Conservation (phyloP, 2,888 invertebrate genomes). For the Drosophila helvetica region DNA sequence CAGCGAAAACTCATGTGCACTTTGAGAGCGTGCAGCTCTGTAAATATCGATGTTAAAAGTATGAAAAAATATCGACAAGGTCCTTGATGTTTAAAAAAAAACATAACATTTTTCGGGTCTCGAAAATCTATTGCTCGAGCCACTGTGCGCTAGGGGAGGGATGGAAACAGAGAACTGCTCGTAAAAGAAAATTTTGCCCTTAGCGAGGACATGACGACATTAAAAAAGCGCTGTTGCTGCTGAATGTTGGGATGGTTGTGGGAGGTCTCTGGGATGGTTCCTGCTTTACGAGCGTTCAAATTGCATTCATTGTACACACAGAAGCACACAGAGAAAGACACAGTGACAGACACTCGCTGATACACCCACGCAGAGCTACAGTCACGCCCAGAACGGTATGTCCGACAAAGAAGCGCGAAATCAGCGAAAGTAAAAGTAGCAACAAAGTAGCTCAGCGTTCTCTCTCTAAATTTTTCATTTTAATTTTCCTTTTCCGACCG, state of each 20-base stretch:
- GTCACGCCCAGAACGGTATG: neutral
- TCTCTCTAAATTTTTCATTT: neutral
- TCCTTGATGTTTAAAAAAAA: no score
- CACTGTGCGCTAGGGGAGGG: neutral
- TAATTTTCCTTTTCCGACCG: neutral
- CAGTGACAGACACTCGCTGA: neutral
- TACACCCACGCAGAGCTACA: neutral
- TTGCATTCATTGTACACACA: constrained; percentile 29
- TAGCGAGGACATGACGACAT: constrained; percentile 4
- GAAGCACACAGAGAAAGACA: neutral
- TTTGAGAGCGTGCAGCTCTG: no score
- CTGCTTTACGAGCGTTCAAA: constrained; percentile 25
- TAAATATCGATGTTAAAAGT: no score
- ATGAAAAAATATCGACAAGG: no score
- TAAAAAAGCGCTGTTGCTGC: constrained; percentile 26
- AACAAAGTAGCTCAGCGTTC: neutral
- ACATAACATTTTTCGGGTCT: no score
- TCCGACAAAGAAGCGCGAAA: neutral
- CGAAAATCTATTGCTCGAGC: no score
- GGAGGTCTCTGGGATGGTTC: neutral
- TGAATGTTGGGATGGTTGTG: neutral
- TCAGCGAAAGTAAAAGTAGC: neutral
- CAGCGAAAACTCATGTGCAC: no score
- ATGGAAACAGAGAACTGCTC: constrained; percentile 2
- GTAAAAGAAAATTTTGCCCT: constrained; percentile 44